Percentiles rank a stretch among this genome's conserved stretches.
phyloP scores from a whole-genome alignment of 2,888 invertebrate species.

The Trichacis sp. region DNA sequence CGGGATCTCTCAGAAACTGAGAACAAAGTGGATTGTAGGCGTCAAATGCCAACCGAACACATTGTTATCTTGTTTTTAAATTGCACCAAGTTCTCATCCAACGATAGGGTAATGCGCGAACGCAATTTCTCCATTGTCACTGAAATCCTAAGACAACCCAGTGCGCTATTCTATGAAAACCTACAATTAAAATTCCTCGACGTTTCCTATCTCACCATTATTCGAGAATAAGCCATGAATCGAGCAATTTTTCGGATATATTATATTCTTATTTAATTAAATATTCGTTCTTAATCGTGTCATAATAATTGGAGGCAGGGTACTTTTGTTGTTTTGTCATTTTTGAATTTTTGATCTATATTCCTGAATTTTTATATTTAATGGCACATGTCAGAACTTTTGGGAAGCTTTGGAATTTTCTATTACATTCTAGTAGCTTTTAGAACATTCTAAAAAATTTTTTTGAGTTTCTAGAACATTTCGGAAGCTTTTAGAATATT shows the following conservation, averaged over 20 bases:
- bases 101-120: slow-evolving; percentile 31
- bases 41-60: slow-evolving; percentile 38
- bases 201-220: slow-evolving; percentile 17
- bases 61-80: slow-evolving; percentile 39
- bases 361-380: no score
- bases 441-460: no score
- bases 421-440: no score
- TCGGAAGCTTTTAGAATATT: no score
- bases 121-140: slow-evolving; percentile 42
- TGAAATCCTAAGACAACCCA: slow-evolving; percentile 17
- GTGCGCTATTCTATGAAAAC: slow-evolving; percentile 21
- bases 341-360: no score
- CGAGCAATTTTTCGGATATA: not conserved
- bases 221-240: not conserved
- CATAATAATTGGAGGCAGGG: no score
- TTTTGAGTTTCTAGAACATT: no score
- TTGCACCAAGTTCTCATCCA: slow-evolving; percentile 32
- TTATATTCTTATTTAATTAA: not conserved
- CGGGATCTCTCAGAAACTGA: slow-evolving; percentile 16
- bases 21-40: slow-evolving; percentile 21
- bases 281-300: no score
- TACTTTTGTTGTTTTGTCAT: no score
- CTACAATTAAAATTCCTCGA: slow-evolving; percentile 28
- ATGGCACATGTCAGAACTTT: no score
- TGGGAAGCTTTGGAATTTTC: no score